These are phyloP conservation scores for Cetonia aurata DNA, from an alignment of 2,888 invertebrate species.

Conservation along the genomic window DNA sequence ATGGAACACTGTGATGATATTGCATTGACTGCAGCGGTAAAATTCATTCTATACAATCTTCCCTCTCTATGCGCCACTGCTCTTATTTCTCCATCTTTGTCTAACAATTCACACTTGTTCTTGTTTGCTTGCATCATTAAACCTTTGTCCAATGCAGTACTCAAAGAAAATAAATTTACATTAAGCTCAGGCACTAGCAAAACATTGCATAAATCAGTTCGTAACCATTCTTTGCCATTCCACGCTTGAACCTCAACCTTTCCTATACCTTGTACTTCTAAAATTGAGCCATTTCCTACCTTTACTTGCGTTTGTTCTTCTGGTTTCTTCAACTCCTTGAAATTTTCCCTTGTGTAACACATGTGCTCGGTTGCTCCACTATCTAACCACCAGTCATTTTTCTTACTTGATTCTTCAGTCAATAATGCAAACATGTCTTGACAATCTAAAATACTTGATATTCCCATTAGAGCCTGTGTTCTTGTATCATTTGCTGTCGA, in stretches of 20 bases:
- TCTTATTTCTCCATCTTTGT: conserved; percentile 2
- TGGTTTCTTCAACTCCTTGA: background rate
- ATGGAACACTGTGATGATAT: background rate
- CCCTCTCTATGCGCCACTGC: background rate
- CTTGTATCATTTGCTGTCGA: conserved; percentile 14
- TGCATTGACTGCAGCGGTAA: background rate
- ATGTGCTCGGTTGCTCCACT: conserved; percentile 45
- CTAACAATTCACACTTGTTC: conserved; percentile 28
- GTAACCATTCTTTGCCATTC: conserved; percentile 44
- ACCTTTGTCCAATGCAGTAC: conserved; percentile 45
- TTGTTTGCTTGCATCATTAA: conserved; percentile 39
- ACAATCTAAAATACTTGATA: conserved; percentile 1
- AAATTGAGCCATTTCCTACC: conserved; percentile 43
- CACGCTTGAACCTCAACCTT: conserved; percentile 42
- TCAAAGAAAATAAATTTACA: conserved; percentile 45
- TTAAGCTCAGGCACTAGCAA: conserved; percentile 46
- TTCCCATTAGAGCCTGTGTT: conserved; percentile 22
- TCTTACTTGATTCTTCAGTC: background rate
- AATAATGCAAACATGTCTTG: background rate
- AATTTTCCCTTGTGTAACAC: conserved; percentile 7
- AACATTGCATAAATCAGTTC: conserved; percentile 45
- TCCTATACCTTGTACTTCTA: conserved; percentile 43
- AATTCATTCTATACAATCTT: conserved; percentile 16
- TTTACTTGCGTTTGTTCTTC: conserved; percentile 31
- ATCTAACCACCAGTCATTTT: conserved; percentile 43